Evolutionary conservation across 2,113 vertebrate species (phyloP).

Genomic region (Caretta caretta): DNA sequence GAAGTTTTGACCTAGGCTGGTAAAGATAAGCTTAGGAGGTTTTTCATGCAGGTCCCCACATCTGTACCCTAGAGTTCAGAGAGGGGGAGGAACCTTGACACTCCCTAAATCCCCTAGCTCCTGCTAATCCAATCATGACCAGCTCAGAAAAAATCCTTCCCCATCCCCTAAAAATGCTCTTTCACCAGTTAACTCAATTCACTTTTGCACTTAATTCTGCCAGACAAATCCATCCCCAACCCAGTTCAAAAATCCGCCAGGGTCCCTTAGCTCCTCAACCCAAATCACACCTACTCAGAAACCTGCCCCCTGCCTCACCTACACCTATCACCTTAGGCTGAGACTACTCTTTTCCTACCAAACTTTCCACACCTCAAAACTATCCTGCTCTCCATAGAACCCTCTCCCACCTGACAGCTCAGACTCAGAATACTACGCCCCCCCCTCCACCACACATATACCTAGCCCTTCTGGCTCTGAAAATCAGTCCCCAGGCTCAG

Average conservation of each 20-base stretch:
- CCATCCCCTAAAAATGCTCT: neutral
- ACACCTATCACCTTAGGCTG: too few relatives aligned
- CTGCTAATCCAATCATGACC: neutral
- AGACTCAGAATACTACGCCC: neutral
- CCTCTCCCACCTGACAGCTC: neutral
- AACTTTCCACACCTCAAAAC: rapidly evolving
- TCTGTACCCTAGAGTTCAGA: too few relatives aligned
- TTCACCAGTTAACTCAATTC: neutral
- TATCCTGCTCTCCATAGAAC: rapidly evolving
- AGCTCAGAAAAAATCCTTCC: neutral
- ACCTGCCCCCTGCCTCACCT: rapidly evolving
- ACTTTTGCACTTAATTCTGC: neutral
- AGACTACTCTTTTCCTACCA: neutral
- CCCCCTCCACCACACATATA: neutral
- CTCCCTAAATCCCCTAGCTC: neutral
- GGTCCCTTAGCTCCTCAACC: neutral
- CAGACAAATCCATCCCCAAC: rapidly evolving
- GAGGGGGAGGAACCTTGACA: too few relatives aligned
- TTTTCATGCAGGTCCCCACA: too few relatives aligned
- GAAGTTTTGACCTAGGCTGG: too few relatives aligned
- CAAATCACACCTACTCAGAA: neutral
- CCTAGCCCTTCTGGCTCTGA: neutral
- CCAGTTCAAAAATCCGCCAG: rapidly evolving
- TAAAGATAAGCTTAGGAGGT: too few relatives aligned
- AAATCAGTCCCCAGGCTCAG: neutral